A percentile compares a stretch with the other conserved stretches of the same genome.
Conservation (phyloP, 2,797 vertebrate genomes). For the Clarias pachynema region DNA sequence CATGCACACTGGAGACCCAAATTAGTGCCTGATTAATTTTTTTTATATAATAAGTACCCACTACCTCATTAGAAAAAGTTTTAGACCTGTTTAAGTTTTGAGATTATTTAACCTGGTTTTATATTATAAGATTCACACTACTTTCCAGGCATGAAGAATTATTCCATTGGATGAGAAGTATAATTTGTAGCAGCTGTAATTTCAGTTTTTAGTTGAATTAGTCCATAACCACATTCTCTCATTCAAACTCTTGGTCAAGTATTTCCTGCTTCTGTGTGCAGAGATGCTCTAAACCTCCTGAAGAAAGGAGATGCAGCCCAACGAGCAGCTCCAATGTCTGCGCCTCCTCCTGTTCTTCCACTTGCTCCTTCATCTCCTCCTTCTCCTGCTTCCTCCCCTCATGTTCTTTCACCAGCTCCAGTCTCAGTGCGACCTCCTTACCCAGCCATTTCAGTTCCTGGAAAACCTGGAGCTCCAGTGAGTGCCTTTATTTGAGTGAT, state of each 20-base stretch:
- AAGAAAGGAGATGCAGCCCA: constrained; percentile 66
- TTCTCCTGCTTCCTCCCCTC: constrained; percentile 47
- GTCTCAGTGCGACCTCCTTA: constrained; percentile 77
- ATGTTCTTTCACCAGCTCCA: constrained; percentile 54
- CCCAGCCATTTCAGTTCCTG: constrained; percentile 84
- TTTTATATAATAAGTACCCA: too few relatives aligned
- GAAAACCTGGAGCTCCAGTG: constrained; percentile 82
- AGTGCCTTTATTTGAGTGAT: constrained; percentile 43
- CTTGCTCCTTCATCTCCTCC: constrained; percentile 46
- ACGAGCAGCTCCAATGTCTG: constrained; percentile 57
- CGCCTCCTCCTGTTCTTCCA: constrained; percentile 48
- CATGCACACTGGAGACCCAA: too few relatives aligned
- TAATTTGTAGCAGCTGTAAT: background rate
- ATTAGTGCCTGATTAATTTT: too few relatives aligned
- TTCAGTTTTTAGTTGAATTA: background rate
- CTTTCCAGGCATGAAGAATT: background rate
- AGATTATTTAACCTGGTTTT: background rate
- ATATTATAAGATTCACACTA: background rate
- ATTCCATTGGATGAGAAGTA: background rate
- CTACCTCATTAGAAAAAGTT: too few relatives aligned
- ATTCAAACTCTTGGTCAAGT: background rate
- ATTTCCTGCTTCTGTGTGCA: constrained; percentile 56
- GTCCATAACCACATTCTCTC: background rate
- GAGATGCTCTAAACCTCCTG: constrained; percentile 89
- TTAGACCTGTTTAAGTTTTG: too few relatives aligned